A percentile compares a stretch with the other conserved stretches of the same genome.
phyloP scores from a whole-genome alignment of 2,113 vertebrate genomes.

The Carollia perspicillata region DNA sequence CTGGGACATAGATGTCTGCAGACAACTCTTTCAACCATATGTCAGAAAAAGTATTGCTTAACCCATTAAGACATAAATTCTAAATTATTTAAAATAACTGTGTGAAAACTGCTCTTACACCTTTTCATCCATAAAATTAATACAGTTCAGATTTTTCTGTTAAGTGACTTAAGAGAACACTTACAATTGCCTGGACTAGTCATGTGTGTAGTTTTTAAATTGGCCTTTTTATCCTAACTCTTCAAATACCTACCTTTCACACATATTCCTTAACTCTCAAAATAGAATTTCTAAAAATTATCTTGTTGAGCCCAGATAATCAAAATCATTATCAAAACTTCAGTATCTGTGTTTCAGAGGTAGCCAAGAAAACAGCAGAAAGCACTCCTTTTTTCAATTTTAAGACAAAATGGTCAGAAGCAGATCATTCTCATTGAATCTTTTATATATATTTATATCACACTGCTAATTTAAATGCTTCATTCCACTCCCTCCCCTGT shows the following conservation, averaged over 20 bases:
- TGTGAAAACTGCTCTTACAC: neutral
- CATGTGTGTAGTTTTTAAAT: neutral
- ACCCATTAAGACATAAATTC: neutral
- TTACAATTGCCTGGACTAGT: neutral
- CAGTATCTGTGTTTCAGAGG: neutral
- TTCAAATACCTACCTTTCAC: neutral
- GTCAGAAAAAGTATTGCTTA: neutral
- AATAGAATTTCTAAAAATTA: slow-evolving; percentile 47
- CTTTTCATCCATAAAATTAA: neutral
- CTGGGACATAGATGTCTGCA: neutral
- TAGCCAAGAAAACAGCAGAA: neutral
- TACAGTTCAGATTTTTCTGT: neutral
- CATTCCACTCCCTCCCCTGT: neutral
- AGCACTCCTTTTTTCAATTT: neutral
- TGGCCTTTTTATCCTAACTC: neutral
- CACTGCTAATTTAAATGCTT: neutral
- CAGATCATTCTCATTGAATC: neutral
- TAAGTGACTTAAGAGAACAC: slow-evolving; percentile 8
- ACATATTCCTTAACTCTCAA: neutral
- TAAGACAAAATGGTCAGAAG: neutral
- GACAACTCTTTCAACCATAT: neutral
- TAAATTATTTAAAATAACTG: slow-evolving; percentile 5
- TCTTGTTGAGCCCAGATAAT: neutral
- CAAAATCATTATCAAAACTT: slow-evolving; percentile 39
- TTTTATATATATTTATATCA: neutral